Evolutionary conservation across 2,797 vertebrate genomes (phyloP).

Genomic region (Cossypha heuglini): DNA sequence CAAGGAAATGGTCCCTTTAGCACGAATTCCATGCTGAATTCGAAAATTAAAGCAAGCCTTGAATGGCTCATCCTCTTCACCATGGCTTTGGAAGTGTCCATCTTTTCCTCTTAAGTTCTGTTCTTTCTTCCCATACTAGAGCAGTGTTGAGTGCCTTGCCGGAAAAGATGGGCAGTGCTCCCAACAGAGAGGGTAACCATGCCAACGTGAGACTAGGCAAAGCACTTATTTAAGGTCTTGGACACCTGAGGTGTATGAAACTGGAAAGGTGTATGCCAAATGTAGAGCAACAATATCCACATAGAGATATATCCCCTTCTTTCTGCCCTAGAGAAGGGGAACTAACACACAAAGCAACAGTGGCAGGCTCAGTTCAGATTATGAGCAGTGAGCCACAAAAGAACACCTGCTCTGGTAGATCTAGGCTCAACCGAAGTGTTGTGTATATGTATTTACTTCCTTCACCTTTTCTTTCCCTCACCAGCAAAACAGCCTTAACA

Average conservation of each 20-base stretch:
- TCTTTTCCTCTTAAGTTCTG: background rate
- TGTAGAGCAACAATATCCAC: background rate
- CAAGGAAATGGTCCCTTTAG: background rate
- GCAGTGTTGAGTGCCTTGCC: background rate
- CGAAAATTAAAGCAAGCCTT: background rate
- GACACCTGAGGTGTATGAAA: background rate
- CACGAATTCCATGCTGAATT: background rate
- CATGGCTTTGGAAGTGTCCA: background rate
- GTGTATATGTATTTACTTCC: background rate
- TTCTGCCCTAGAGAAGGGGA: background rate
- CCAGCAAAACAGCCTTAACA: background rate
- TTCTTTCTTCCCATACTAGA: background rate
- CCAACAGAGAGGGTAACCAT: background rate
- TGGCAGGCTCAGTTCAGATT: background rate
- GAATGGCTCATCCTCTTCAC: background rate
- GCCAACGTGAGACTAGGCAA: accelerated
- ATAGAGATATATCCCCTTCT: background rate
- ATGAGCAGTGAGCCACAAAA: background rate
- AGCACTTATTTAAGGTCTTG: background rate
- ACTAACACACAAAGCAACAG: background rate
- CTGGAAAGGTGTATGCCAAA: background rate
- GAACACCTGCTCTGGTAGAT: background rate
- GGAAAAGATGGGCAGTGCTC: background rate
- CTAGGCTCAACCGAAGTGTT: background rate
- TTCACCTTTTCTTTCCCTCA: background rate